Base-by-base conservation (phyloP, 1,140 invertebrate species). In the Kradibia gibbosae region DNA sequence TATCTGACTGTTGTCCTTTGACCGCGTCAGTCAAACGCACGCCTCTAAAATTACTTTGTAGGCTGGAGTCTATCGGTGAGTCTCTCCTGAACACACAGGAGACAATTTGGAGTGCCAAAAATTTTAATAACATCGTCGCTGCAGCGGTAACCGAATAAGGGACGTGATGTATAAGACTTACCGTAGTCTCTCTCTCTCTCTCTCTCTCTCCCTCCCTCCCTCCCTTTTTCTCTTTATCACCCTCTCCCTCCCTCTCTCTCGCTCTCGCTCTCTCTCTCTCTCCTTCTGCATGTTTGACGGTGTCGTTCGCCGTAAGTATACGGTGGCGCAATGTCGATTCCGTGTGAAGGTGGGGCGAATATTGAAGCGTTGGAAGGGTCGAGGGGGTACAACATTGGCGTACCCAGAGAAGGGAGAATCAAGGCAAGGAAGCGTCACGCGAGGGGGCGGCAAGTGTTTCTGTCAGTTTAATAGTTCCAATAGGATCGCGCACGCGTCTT, bases 401-500 rank as follows among this genome's bases (percentile, higher is more conserved):
- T 3, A 8, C 60, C 60, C 60, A 10, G 60, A 8, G 75, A 65
- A 80, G 36, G 71, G 25, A 53, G 42, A 36, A 28, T 17, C 60
- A 65, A 78, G 80, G 50, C 72, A 65, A 60, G 55, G 77, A 80
- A 53, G 60, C 67, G 34, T 11, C 57, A 50, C 53, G 75, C 80
- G 39, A 45, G 87, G 88, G 90, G 90, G 87, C 90, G 90, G 90
- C 91, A 91, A 91, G 91, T 91, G 91, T 91, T 91, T 91, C 91
- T 91, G 91, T 91, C 91, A 91, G 91, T 91, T 91, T 91, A 91
- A 91, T 91, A 91, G 90, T 89, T 91, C 91, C 88, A 20, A n/a
- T n/a, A n/a, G n/a, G n/a, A n/a, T n/a, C 50, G 88, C 89, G 86
- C 53, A 25, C 62, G 57, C 65, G 60, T 50, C 57, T 45, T 53